These are phyloP conservation scores for Andrena minutula DNA, from an alignment of 2,888 invertebrate genomes.

Conservation along the genomic window DNA sequence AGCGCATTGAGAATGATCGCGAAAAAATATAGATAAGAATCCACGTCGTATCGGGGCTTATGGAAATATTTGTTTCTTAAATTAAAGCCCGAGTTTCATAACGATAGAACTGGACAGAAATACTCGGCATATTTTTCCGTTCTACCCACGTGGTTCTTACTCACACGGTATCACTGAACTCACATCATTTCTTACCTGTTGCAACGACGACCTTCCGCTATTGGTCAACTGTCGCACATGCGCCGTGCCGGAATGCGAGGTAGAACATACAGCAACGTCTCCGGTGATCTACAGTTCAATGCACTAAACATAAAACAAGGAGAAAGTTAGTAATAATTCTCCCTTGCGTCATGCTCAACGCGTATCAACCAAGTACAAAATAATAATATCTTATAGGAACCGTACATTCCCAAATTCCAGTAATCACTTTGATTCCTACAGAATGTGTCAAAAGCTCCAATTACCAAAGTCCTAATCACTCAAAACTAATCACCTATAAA, in stretches of 20 bases:
- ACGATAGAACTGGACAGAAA: neutral
- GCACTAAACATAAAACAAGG: slow-evolving; percentile 6
- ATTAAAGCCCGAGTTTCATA: neutral
- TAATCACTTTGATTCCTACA: neutral
- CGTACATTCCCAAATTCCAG: neutral
- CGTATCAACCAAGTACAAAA: neutral
- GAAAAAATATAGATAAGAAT: no score
- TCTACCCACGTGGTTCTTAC: slow-evolving; percentile 37
- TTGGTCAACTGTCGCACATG: slow-evolving; percentile 65
- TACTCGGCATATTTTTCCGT: neutral
- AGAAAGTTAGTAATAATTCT: neutral
- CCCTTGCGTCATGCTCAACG: neutral
- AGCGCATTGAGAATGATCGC: no score
- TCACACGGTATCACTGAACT: slow-evolving; percentile 37
- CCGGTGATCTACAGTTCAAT: slow-evolving; percentile 24
- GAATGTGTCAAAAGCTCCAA: neutral
- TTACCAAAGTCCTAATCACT: neutral
- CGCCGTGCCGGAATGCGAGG: slow-evolving; percentile 35
- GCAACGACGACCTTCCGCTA: slow-evolving; percentile 47
- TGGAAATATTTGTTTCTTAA: neutral
- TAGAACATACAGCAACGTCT: slow-evolving; percentile 5
- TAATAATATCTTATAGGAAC: neutral
- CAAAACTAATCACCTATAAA: no score
- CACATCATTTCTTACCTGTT: slow-evolving; percentile 67
- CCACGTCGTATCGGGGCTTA: no score